These are phyloP conservation scores for Bombus huntii DNA, from an alignment of 1,140 invertebrate genomes.

Conservation along the genomic window DNA sequence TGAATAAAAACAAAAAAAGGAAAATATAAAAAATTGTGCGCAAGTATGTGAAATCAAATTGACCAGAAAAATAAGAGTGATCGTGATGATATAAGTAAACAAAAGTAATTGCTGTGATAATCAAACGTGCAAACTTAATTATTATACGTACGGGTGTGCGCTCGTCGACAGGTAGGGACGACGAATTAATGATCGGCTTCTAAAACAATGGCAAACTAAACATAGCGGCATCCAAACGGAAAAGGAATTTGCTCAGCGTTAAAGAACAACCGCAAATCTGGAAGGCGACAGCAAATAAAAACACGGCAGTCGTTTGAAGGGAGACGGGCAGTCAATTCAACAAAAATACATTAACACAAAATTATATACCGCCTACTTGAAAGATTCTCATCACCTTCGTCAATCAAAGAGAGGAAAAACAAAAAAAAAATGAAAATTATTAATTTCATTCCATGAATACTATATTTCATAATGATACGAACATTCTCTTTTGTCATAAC, in stretches of 20 bases:
- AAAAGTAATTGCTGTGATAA: constrained; percentile 1
- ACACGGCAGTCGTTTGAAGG: constrained; percentile 29
- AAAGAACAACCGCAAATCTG: constrained; percentile 66
- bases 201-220: constrained; percentile 82
- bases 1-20: background rate
- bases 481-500: background rate
- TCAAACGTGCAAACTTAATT: constrained; percentile 60
- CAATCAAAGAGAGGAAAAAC: too few relatives aligned
- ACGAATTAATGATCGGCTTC: constrained; percentile 72
- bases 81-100: background rate
- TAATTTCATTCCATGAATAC: background rate
- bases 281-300: constrained; percentile 69
- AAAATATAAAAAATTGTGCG: background rate
- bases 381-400: background rate
- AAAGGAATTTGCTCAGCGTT: constrained; percentile 67
- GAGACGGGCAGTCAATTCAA: background rate
- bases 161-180: constrained; percentile 73
- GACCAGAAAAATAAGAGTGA: background rate
- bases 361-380: background rate
- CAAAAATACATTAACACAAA: constrained; percentile 11
- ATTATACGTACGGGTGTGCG: constrained; percentile 81
- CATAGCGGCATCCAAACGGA: constrained; percentile 75
- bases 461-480: background rate
- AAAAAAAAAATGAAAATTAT: too few relatives aligned
- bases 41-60: background rate